phyloP scores from a whole-genome alignment of 2,113 vertebrate species.

The Ochotona curzoniae region DNA sequence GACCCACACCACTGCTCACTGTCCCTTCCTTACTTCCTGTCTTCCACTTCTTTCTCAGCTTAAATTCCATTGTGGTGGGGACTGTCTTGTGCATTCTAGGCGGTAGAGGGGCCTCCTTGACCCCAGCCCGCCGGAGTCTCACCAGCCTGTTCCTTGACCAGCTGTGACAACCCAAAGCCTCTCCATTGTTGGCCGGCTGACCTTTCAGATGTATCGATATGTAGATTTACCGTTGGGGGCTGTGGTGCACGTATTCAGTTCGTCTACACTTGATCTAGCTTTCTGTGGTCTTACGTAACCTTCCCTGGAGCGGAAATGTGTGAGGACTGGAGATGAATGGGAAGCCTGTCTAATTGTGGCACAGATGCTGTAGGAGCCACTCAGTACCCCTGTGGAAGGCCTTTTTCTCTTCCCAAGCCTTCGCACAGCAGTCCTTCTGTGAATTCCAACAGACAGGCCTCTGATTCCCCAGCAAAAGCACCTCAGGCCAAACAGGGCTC shows the following conservation, averaged over 20 bases:
- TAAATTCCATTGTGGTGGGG: background rate
- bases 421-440: conserved; percentile 52
- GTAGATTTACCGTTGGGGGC: background rate
- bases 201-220: conserved; percentile 39
- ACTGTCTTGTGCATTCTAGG: background rate
- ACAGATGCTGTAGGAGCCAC: conserved; percentile 23
- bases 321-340: conserved; percentile 46
- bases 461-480: conserved; percentile 59
- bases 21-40: background rate
- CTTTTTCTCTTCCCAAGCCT: conserved; percentile 39
- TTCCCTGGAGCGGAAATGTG: conserved; percentile 53
- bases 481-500: conserved; percentile 24
- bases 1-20: background rate
- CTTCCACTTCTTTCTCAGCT: background rate
- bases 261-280: background rate
- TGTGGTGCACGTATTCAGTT: conserved; percentile 53
- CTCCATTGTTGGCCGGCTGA: background rate
- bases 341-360: conserved; percentile 34
- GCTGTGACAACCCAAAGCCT: background rate
- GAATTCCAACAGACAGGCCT: conserved; percentile 59
- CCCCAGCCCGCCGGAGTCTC: background rate
- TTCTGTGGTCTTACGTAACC: conserved; percentile 34
- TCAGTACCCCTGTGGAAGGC: conserved; percentile 49
- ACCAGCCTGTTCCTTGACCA: background rate
- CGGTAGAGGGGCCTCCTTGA: background rate